Evolutionary conservation across 1,140 invertebrate species (phyloP).

Genomic region (Vanessa atalanta): DNA sequence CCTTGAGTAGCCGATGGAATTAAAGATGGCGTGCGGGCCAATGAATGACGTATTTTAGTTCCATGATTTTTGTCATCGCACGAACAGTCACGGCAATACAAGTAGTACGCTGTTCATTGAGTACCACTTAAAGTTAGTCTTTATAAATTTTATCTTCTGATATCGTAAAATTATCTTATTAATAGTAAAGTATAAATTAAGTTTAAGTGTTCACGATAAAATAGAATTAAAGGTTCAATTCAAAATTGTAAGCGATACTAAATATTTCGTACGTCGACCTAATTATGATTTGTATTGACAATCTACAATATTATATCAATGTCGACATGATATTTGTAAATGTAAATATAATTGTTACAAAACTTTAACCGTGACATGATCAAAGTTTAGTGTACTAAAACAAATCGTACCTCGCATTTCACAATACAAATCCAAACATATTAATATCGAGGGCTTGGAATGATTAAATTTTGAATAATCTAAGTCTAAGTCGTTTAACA

Average conservation of each 20-base stretch:
- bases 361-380: no score
- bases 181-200: constrained; percentile 12
- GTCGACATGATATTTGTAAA: no score
- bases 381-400: no score
- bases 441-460: no score
- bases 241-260: background rate
- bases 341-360: no score
- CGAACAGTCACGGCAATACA: constrained; percentile 51
- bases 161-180: constrained; percentile 16
- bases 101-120: constrained; percentile 16
- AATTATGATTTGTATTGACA: no score
- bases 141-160: constrained; percentile 18
- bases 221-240: background rate
- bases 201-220: no score
- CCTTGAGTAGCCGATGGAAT: constrained; percentile 46
- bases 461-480: no score
- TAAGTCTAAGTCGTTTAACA: no score
- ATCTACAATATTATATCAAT: no score
- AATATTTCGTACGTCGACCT: background rate
- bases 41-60: constrained; percentile 62
- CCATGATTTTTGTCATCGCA: constrained; percentile 52
- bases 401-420: no score
- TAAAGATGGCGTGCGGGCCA: constrained; percentile 55
- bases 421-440: no score
- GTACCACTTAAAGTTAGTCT: constrained; percentile 13